Conservation (phyloP, 2,797 vertebrate genomes). For the Muraenolepis orangiensis region DNA sequence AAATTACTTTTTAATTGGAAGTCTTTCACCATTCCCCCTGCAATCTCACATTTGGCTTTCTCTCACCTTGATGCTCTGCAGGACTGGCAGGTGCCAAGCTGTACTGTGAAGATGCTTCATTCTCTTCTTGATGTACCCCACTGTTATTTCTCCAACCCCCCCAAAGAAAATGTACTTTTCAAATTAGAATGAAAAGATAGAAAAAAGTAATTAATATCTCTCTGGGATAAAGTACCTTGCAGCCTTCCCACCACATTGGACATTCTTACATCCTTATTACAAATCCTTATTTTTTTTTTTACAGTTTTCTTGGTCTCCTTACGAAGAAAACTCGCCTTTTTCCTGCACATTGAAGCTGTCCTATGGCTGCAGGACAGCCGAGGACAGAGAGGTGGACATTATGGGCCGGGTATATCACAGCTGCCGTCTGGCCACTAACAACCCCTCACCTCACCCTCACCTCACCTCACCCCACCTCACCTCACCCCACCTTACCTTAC, state of each 20-base stretch:
- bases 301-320: too few relatives aligned
- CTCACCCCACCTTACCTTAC: too few relatives aligned
- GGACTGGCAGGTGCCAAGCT: not conserved
- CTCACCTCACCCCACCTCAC: too few relatives aligned
- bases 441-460: not conserved
- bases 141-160: not conserved
- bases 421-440: not conserved
- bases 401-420: not conserved
- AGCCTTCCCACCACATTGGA: not conserved
- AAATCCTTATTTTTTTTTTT: not conserved
- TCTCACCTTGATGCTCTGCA: not conserved
- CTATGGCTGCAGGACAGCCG: not conserved
- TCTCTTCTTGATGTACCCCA: not conserved
- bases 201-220: not conserved
- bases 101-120: not conserved
- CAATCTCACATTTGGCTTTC: not conserved
- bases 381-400: not conserved
- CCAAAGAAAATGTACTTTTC: not conserved
- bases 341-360: not conserved
- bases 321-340: not conserved
- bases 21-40: not conserved
- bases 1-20: constrained; percentile 6
- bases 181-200: not conserved
- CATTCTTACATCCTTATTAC: not conserved
- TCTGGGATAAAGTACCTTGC: not conserved